Conservation (phyloP, 1,140 invertebrate species). For the Manduca sexta region DNA sequence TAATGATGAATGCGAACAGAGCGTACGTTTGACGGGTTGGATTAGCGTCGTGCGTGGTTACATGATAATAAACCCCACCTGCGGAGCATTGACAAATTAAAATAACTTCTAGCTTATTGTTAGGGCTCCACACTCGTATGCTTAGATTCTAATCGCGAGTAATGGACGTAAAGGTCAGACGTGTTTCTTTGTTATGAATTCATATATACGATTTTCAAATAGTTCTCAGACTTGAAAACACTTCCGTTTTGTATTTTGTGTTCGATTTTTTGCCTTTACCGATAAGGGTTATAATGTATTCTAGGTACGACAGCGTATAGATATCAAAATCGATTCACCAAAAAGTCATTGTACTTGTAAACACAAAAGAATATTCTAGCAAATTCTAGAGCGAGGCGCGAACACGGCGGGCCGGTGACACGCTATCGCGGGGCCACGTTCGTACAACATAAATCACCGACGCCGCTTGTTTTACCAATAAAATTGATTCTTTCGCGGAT, state of each 20-base stretch:
- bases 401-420: slow-evolving; percentile 49
- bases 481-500: slow-evolving; percentile 59
- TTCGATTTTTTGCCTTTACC: not conserved
- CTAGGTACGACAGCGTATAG: too few relatives aligned
- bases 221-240: too few relatives aligned
- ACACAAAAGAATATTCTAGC: slow-evolving; percentile 56
- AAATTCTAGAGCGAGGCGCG: slow-evolving; percentile 54
- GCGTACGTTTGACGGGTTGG: slow-evolving; percentile 30
- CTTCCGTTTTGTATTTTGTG: not conserved
- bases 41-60: slow-evolving; percentile 23
- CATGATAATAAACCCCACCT: slow-evolving; percentile 6
- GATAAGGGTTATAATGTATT: too few relatives aligned
- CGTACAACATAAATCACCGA: slow-evolving; percentile 58
- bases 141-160: slow-evolving; percentile 35
- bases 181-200: slow-evolving; percentile 16
- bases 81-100: not conserved
- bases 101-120: slow-evolving; percentile 9
- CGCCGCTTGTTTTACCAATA: slow-evolving; percentile 61
- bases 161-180: slow-evolving; percentile 18
- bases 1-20: slow-evolving; percentile 39
- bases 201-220: too few relatives aligned
- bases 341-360: slow-evolving; percentile 28
- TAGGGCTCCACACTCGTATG: slow-evolving; percentile 19
- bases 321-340: slow-evolving; percentile 10
- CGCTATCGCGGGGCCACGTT: slow-evolving; percentile 49